These are phyloP conservation scores for Fulica atra DNA, from an alignment of 2,113 vertebrate genomes.

Conservation along the genomic window DNA sequence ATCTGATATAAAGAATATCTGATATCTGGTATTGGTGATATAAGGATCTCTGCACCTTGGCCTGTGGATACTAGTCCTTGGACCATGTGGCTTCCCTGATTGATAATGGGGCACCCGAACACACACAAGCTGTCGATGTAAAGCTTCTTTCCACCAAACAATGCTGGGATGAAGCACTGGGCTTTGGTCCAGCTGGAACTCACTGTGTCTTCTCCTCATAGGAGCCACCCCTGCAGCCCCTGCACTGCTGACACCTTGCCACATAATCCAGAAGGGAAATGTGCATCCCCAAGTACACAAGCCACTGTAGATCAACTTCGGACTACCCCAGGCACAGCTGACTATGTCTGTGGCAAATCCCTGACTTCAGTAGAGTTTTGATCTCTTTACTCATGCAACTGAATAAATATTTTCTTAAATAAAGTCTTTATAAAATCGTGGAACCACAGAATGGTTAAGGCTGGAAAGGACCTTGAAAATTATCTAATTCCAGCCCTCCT, in stretches of 20 bases:
- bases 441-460: no score
- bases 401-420: not conserved
- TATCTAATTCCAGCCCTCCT: no score
- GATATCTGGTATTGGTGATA: not conserved
- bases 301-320: not conserved
- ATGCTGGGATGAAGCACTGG: fast-evolving
- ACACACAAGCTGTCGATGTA: fast-evolving
- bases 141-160: not conserved
- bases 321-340: not conserved
- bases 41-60: not conserved
- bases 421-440: no score
- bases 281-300: not conserved
- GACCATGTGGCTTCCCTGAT: not conserved
- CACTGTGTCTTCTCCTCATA: not conserved
- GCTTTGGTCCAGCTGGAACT: not conserved
- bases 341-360: not conserved
- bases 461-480: no score
- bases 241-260: fast-evolving
- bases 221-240: not conserved
- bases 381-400: not conserved
- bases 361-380: not conserved
- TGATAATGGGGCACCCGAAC: not conserved
- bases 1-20: not conserved
- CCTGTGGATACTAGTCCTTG: not conserved
- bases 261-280: not conserved